Percentiles rank a stretch among this genome's conserved stretches.
phyloP scores from a whole-genome alignment of 2,113 vertebrate genomes.

The Phylloscopus trochilus region DNA sequence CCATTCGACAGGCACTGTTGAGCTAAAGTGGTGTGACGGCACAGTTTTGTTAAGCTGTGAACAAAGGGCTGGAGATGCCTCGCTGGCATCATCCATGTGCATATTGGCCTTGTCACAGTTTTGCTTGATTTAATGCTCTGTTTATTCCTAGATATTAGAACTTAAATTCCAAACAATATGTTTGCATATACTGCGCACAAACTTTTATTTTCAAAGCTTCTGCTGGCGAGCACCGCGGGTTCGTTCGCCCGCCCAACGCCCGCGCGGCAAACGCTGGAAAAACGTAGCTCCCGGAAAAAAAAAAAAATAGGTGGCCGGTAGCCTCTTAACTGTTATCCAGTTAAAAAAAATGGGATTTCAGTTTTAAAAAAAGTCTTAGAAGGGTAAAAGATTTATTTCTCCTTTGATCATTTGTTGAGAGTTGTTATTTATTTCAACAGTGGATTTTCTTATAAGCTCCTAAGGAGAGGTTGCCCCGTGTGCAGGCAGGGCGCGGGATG shows the following conservation, averaged over 20 bases:
- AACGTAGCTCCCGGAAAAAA: conserved; percentile 64
- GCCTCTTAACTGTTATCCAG: conserved; percentile 71
- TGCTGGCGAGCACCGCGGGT: conserved; percentile 47
- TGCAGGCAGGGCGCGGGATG: conserved; percentile 11
- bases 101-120: conserved; percentile 91
- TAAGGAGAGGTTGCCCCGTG: conserved; percentile 55
- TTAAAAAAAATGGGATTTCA: conserved; percentile 76
- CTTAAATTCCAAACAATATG: conserved; percentile 85
- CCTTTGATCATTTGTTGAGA: conserved; percentile 80
- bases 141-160: conserved; percentile 93
- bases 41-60: conserved; percentile 99
- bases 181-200: conserved; percentile 69
- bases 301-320: conserved; percentile 67
- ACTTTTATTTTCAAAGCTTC: conserved; percentile 78
- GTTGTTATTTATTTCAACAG: conserved; percentile 76
- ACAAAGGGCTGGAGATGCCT: conserved; percentile 92
- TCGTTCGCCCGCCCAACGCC: conserved; percentile 50
- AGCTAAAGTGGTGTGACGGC: conserved; percentile 97
- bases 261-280: conserved; percentile 44
- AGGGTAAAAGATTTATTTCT: conserved; percentile 78
- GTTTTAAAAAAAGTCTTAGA: conserved; percentile 74
- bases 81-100: conserved; percentile 84
- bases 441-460: conserved; percentile 71
- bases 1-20: conserved; percentile 93
- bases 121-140: conserved; percentile 97